Percentiles rank a stretch among this genome's conserved stretches.
phyloP scores from a whole-genome alignment of 2,113 vertebrate genomes.

The Oryctolagus cuniculus region DNA sequence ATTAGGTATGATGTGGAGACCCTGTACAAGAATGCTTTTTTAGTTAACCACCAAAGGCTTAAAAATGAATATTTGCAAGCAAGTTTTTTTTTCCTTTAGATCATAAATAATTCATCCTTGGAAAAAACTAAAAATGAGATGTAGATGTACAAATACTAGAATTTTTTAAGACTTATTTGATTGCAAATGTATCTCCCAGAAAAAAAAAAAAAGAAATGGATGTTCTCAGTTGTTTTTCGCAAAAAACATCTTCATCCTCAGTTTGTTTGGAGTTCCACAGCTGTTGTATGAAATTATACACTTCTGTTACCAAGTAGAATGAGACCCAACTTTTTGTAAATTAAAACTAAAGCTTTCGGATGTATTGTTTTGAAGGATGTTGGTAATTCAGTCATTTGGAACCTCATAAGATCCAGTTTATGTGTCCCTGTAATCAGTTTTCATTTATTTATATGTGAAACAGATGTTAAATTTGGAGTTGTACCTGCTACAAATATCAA shows the following conservation, averaged over 20 bases:
- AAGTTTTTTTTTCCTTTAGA: background rate
- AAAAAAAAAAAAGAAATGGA: conserved; percentile 41
- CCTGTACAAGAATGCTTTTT: background rate
- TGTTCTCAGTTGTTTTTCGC: conserved; percentile 59
- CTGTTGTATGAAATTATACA: conserved; percentile 55
- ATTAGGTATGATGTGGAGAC: background rate
- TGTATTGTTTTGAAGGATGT: conserved; percentile 5
- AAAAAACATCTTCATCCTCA: conserved; percentile 18
- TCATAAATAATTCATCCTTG: conserved; percentile 59
- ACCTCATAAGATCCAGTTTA: background rate
- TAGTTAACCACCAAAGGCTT: conserved; percentile 17
- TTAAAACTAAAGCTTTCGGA: conserved; percentile 26
- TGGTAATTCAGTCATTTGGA: background rate
- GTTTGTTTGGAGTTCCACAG: conserved; percentile 42
- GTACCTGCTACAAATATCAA: conserved; percentile 43
- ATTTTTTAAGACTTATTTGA: conserved; percentile 61
- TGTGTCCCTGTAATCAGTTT: conserved; percentile 17
- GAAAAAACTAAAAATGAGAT: conserved; percentile 35
- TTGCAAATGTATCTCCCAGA: conserved; percentile 6
- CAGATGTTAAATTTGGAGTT: conserved; percentile 50
- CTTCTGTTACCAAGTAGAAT: conserved; percentile 49
- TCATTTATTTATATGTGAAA: conserved; percentile 57
- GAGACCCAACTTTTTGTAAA: conserved; percentile 40
- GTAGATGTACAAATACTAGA: conserved; percentile 41
- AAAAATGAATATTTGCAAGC: conserved; percentile 51